phyloP scores from a whole-genome alignment of 2,888 invertebrate genomes.

The Hypolimnas misippus region DNA sequence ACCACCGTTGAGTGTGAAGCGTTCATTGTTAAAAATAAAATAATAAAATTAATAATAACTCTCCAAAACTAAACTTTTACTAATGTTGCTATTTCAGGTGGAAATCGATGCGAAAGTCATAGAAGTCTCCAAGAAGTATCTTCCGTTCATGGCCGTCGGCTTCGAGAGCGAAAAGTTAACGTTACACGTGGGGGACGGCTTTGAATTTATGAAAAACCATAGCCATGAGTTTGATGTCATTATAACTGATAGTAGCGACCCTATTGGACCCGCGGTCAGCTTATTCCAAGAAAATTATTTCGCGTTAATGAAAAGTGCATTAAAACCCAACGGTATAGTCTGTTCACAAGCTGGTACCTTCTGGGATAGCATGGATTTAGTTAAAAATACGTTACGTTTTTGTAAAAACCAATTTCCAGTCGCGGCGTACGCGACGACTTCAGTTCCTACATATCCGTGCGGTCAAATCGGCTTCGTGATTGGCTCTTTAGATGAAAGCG shows the following conservation, averaged over 20 bases:
- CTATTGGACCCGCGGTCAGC: conserved; percentile 91
- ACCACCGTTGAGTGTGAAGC: no score
- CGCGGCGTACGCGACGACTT: conserved; percentile 91
- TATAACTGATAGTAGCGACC: conserved; percentile 99
- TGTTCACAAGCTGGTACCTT: conserved; percentile 95
- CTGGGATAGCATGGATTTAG: conserved; percentile 92
- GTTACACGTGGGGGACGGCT: conserved; percentile 95
- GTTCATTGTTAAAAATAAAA: no score
- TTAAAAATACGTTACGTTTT: conserved; percentile 89
- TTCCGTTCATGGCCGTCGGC: conserved; percentile 96
- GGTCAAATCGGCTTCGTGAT: conserved; percentile 98
- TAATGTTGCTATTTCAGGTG: no score
- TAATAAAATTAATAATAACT: not conserved
- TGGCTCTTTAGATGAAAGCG: conserved; percentile 89
- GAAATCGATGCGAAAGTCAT: conserved; percentile 98
- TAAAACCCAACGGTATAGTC: conserved; percentile 94
- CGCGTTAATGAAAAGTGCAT: conserved; percentile 91
- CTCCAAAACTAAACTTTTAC: no score
- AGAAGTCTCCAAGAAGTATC: conserved; percentile 93
- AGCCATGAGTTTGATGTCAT: conserved; percentile 96
- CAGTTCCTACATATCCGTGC: conserved; percentile 98
- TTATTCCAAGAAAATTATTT: conserved; percentile 93
- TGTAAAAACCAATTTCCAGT: conserved; percentile 91
- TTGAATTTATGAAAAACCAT: conserved; percentile 95
- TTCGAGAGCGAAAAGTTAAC: conserved; percentile 92